phyloP scores from a whole-genome alignment of 2,113 vertebrate species.

The Nerophis lumbriciformis region DNA sequence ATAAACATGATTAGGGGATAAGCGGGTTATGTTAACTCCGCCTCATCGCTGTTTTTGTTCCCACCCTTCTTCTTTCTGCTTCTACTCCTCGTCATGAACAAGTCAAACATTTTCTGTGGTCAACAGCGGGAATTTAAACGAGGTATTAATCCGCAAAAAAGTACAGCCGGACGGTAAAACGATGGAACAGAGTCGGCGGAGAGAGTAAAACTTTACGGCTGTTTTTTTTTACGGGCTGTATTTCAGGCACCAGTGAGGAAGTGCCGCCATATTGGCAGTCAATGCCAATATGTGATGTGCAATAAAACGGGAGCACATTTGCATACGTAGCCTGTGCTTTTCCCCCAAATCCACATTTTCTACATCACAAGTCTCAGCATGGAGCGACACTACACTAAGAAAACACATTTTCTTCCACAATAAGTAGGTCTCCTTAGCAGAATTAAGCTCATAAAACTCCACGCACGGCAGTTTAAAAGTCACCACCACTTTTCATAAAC shows the following conservation, averaged over 20 bases:
- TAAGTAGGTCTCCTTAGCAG: neutral
- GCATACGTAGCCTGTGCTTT: too few species aligned
- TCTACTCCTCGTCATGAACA: neutral
- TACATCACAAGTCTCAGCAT: too few species aligned
- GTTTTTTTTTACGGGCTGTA: slow-evolving; percentile 48
- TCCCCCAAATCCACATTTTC: too few species aligned
- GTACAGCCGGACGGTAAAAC: slow-evolving; percentile 31
- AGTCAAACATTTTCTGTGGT: slow-evolving; percentile 5
- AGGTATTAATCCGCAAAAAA: slow-evolving; percentile 22
- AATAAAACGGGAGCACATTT: slow-evolving; percentile 36
- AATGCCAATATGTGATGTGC: slow-evolving; percentile 37
- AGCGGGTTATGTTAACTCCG: slow-evolving; percentile 20
- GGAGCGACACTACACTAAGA: too few species aligned
- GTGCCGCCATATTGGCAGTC: slow-evolving; percentile 40
- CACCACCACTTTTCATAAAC: neutral
- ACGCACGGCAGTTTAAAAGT: neutral
- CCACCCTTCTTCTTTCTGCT: neutral
- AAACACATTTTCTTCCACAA: too few species aligned
- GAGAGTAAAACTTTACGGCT: slow-evolving; percentile 48
- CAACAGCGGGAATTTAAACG: slow-evolving; percentile 5
- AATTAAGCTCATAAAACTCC: slow-evolving; percentile 1
- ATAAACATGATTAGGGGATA: slow-evolving; percentile 55
- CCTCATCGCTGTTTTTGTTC: neutral
- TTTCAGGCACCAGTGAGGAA: slow-evolving; percentile 37
- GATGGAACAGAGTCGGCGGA: slow-evolving; percentile 26